These are phyloP conservation scores for Neolamprologus sp. DNA, from an alignment of 2,113 vertebrate genomes.

Conservation along the genomic window DNA sequence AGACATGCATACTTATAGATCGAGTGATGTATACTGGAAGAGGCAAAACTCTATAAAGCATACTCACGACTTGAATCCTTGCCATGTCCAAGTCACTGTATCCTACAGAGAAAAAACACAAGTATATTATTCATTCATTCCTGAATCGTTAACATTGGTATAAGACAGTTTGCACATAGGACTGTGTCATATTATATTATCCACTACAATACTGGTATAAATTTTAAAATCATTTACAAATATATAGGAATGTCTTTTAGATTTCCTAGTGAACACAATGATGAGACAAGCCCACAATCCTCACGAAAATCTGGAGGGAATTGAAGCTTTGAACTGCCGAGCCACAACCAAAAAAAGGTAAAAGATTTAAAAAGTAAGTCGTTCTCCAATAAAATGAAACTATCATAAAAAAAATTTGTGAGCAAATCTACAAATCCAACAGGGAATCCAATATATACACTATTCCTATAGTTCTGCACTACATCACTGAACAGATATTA, in stretches of 20 bases:
- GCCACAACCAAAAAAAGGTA: background rate
- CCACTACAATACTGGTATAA: accelerated
- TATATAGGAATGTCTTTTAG: background rate
- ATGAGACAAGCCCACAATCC: background rate
- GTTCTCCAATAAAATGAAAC: background rate
- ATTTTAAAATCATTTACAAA: background rate
- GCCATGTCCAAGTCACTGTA: constrained; percentile 98
- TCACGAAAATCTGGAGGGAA: background rate
- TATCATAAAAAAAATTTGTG: background rate
- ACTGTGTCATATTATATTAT: background rate
- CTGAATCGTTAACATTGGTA: background rate
- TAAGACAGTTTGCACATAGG: accelerated
- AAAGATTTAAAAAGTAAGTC: background rate
- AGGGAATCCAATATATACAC: background rate
- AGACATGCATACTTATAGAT: background rate
- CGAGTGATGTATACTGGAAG: background rate
- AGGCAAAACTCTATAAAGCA: background rate
- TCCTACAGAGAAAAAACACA: constrained; percentile 68
- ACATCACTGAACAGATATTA: background rate
- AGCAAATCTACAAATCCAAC: background rate
- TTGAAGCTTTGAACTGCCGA: background rate
- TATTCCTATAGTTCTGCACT: background rate
- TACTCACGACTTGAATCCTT: constrained; percentile 88
- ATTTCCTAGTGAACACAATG: background rate
- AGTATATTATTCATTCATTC: background rate